A percentile compares a stretch with the other conserved stretches of the same genome.
Conservation (phyloP, 2,888 invertebrate species). For the Eupithecia abbreviata region DNA sequence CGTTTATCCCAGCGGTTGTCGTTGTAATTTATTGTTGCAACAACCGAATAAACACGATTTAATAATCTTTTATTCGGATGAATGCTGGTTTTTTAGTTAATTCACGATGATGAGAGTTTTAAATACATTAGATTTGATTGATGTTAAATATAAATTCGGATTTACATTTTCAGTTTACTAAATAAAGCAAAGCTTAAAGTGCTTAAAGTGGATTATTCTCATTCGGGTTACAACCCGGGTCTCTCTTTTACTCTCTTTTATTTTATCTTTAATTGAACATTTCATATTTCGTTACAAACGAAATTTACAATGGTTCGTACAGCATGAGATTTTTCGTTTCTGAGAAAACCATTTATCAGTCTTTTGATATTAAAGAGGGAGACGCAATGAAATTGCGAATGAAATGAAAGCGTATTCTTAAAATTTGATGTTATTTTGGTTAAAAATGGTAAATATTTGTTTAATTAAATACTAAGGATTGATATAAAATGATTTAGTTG, state of each 20-base stretch:
- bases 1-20: too few relatives aligned
- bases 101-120: neutral
- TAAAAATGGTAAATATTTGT: constrained; percentile 10
- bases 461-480: neutral
- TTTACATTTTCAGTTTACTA: neutral
- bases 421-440: constrained; percentile 31
- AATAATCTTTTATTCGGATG: neutral
- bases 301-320: constrained; percentile 32
- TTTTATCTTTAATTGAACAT: neutral
- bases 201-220: neutral
- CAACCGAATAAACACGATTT: neutral
- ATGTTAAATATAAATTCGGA: neutral
- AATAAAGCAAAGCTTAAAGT: neutral
- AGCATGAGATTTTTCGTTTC: constrained; percentile 45
- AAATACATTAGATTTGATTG: neutral
- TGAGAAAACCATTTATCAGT: constrained; percentile 47
- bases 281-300: neutral
- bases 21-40: neutral
- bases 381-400: constrained; percentile 44
- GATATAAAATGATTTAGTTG: neutral
- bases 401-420: constrained; percentile 38
- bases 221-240: neutral
- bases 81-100: neutral
- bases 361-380: constrained; percentile 47
- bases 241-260: neutral